Percentiles rank a stretch among this genome's conserved stretches.
These are phyloP conservation scores for Rosalia funebris DNA, from an alignment of 2,888 invertebrate species.

Conservation along the genomic window DNA sequence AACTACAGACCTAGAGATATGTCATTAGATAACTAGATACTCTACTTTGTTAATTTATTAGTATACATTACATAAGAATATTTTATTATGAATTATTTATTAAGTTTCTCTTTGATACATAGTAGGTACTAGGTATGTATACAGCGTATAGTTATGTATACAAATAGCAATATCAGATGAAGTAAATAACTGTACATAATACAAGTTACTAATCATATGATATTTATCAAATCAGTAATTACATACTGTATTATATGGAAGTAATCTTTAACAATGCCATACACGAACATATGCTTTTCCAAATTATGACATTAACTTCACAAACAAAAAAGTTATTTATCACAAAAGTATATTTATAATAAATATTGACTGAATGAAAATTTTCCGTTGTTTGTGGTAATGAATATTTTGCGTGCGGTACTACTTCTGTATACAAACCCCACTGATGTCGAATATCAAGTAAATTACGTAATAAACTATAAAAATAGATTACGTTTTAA, in stretches of 20 bases:
- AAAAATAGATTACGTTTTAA: constrained; percentile 6
- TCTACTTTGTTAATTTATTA: no score
- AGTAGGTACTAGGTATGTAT: no score
- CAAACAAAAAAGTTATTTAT: constrained; percentile 36
- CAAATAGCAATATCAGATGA: no score
- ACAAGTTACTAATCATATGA: neutral
- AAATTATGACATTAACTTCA: constrained; percentile 31
- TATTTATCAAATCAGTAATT: constrained; percentile 15
- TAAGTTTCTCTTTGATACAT: no score
- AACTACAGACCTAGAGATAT: no score
- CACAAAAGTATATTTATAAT: constrained; percentile 36
- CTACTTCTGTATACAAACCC: constrained; percentile 16
- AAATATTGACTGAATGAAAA: constrained; percentile 44
- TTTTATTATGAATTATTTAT: no score
- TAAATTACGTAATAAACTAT: constrained; percentile 18
- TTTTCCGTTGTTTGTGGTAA: constrained; percentile 45
- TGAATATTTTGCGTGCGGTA: constrained; percentile 44
- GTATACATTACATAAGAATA: no score
- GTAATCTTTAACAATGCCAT: constrained; percentile 15
- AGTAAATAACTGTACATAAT: neutral
- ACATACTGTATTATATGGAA: neutral
- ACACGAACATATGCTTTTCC: constrained; percentile 22
- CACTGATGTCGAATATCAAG: constrained; percentile 24
- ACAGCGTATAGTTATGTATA: no score
- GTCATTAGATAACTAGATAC: no score